These are phyloP conservation scores for Antedon mediterranea DNA, from an alignment of 53 echinoderm and acorn worm species.

Conservation along the genomic window DNA sequence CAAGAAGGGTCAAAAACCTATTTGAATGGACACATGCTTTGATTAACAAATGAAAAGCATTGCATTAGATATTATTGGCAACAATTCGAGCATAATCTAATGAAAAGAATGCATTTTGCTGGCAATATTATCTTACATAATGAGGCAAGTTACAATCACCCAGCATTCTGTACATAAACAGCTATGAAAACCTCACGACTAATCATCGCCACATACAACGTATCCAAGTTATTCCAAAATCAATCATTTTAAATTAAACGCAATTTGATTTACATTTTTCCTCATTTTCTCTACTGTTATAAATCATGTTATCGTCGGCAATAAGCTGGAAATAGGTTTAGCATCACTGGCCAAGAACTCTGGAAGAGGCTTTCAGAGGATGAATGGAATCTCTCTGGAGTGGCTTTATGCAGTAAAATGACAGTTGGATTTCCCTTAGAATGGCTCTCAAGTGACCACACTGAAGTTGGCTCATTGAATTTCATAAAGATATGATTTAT, in stretches of 20 bases:
- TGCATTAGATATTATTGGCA: background rate
- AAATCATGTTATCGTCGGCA: background rate
- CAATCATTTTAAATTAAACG: background rate
- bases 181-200: too few species aligned
- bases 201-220: background rate
- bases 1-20: background rate
- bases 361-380: too few species aligned
- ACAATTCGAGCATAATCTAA: background rate
- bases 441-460: too few species aligned
- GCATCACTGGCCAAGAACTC: too few species aligned
- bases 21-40: background rate
- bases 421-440: too few species aligned
- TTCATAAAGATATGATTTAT: too few species aligned
- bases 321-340: too few species aligned
- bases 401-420: too few species aligned
- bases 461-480: too few species aligned
- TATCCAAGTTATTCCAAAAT: background rate
- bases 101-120: background rate
- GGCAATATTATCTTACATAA: background rate
- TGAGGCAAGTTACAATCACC: background rate
- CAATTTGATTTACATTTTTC: background rate
- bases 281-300: background rate
- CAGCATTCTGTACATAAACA: too few species aligned
- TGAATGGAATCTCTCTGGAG: too few species aligned
- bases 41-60: background rate